Conservation (phyloP, 2,113 vertebrate genomes). For the Pseudois nayaur region DNA sequence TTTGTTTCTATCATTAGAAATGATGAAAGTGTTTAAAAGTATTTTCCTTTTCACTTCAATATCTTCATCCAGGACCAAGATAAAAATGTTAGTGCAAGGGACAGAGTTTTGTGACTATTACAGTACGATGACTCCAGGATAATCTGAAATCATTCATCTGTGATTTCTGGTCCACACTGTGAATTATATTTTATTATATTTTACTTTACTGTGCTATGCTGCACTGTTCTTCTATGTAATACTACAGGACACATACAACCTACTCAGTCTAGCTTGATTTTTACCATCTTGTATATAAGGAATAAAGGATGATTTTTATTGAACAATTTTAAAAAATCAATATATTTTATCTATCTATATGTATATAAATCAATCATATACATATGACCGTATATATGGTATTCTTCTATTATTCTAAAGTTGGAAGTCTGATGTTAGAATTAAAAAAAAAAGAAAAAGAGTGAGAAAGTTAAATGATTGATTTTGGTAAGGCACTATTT, state of each 20-base stretch:
- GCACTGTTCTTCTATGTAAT: neutral
- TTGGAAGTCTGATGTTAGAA: neutral
- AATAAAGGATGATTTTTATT: neutral
- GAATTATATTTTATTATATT: neutral
- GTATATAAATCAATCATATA: neutral
- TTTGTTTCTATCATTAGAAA: conserved; percentile 2
- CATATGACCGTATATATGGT: neutral
- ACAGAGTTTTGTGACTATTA: neutral
- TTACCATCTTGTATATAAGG: neutral
- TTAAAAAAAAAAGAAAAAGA: neutral
- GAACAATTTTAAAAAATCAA: neutral
- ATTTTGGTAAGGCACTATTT: neutral
- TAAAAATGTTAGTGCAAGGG: neutral
- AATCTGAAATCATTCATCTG: neutral
- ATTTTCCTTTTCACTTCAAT: conserved; percentile 23
- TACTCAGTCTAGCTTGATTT: neutral
- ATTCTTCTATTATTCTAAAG: neutral
- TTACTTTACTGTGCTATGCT: too few relatives aligned
- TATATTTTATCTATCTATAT: neutral
- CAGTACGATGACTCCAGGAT: neutral
- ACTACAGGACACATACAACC: neutral
- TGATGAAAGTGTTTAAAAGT: neutral
- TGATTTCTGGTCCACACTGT: neutral
- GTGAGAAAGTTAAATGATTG: neutral
- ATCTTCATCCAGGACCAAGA: neutral